Base-by-base conservation (phyloP, 2,888 invertebrate species). In the Dryococelus australis region DNA sequence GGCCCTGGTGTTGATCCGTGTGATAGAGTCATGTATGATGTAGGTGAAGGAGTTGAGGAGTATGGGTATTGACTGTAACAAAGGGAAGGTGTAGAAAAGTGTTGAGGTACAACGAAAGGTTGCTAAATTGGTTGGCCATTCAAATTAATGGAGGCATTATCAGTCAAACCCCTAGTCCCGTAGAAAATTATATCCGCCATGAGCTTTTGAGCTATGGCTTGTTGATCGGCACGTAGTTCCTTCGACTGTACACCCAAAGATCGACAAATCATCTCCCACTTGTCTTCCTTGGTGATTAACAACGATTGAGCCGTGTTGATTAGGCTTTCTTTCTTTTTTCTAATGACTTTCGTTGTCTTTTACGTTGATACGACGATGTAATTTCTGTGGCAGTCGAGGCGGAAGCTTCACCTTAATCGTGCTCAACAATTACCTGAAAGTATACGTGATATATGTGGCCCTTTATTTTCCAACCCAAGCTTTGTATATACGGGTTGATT, bases 201-300 rank as follows among this genome's bases (percentile, higher is more conserved):
- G 6, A 83, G 28, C 43, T 83, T 83, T 83, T 83, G 83, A 12
- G 83, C 83, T 35, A 83, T 83, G 83, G 27, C 83, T 43, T 83
- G 83, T 43, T 83, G 83, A 24, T 83, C 83, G 20, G 83, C 20
- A 65, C 65, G 83, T 43, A 27, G n/a, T n/a, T n/a, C n/a, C n/a
- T n/a, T n/a, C n/a, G n/a, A n/a, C n/a, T n/a, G n/a, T n/a, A n/a
- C n/a, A n/a, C n/a, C n/a, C n/a, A n/a, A n/a, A n/a, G n/a, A n/a
- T n/a, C n/a, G n/a, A n/a, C n/a, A n/a, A n/a, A n/a, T n/a, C n/a
- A n/a, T n/a, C n/a, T n/a, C n/a, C n/a, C n/a, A n/a, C n/a, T n/a
- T n/a, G n/a, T n/a, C n/a, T n/a, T n/a, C n/a, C n/a, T n/a, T n/a
- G n/a, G n/a, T n/a, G n/a, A n/a, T n/a, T n/a, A n/a, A n/a, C n/a